These are phyloP conservation scores for Tetramorium parvispinum DNA, from an alignment of 1,140 invertebrate genomes.

Conservation along the genomic window DNA sequence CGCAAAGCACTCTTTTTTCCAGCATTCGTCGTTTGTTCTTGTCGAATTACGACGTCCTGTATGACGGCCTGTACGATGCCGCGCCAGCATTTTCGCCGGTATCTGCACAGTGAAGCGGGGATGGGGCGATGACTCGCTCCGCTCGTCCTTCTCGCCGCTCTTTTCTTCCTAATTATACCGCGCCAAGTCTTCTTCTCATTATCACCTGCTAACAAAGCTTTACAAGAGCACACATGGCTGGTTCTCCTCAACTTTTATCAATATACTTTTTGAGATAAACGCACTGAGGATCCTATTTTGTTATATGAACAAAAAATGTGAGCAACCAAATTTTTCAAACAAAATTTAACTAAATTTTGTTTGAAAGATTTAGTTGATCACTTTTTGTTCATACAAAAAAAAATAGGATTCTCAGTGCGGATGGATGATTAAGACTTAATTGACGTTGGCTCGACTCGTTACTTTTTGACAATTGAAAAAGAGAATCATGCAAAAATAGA, in stretches of 20 bases:
- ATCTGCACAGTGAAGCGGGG: neutral
- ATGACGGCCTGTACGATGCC: neutral
- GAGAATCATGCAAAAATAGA: neutral
- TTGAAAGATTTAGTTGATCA: no score
- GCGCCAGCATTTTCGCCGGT: neutral
- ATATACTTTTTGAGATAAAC: no score
- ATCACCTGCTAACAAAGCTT: conserved; percentile 14
- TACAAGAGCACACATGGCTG: neutral
- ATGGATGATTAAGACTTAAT: neutral
- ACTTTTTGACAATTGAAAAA: neutral
- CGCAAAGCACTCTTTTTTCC: conserved; percentile 10
- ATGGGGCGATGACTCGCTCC: neutral
- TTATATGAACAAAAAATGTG: no score
- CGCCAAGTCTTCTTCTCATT: neutral
- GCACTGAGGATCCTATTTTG: no score
- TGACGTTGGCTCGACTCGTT: neutral
- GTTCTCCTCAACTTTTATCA: neutral
- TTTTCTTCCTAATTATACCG: neutral
- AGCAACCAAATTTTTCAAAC: no score
- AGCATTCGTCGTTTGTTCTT: conserved; percentile 13
- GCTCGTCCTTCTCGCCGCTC: no score
- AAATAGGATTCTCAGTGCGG: no score
- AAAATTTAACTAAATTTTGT: no score
- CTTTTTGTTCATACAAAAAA: no score
- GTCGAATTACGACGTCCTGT: conserved; percentile 52